These are phyloP conservation scores for Philotrypesis tridentata DNA, from an alignment of 1,140 invertebrate genomes.

Conservation along the genomic window DNA sequence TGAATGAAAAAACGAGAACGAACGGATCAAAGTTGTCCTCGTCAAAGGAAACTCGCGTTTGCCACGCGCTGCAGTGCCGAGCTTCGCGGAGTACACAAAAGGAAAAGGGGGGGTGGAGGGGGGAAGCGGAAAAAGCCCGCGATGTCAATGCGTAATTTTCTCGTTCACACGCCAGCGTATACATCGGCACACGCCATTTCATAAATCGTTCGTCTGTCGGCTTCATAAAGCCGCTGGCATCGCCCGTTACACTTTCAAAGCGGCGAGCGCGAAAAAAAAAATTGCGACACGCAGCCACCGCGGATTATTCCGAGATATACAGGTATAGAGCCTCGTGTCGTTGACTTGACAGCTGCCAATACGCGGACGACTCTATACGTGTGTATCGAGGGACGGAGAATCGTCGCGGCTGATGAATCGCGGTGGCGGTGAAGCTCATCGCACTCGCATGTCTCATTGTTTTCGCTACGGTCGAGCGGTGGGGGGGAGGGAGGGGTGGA, in stretches of 20 bases:
- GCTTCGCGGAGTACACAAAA: no score
- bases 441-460: background rate
- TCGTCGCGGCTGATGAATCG: background rate
- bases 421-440: background rate
- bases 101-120: no score
- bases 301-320: background rate
- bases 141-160: background rate
- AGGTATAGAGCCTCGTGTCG: conserved; percentile 22
- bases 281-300: background rate
- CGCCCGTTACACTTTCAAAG: conserved; percentile 1
- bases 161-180: background rate
- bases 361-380: no score
- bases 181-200: background rate
- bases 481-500: background rate
- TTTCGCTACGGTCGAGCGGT: background rate
- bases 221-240: background rate
- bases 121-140: background rate
- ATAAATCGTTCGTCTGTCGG: conserved; percentile 16
- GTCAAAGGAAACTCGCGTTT: no score
- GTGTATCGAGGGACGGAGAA: no score
- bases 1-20: no score
- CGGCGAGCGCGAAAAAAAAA: background rate
- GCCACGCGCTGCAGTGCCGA: no score
- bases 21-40: no score
- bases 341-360: conserved; percentile 54